Evolutionary conservation across 2,113 vertebrate species (phyloP), one percentile per base, ranked within the genome.

Genomic region (Callopanchax toddi): DNA sequence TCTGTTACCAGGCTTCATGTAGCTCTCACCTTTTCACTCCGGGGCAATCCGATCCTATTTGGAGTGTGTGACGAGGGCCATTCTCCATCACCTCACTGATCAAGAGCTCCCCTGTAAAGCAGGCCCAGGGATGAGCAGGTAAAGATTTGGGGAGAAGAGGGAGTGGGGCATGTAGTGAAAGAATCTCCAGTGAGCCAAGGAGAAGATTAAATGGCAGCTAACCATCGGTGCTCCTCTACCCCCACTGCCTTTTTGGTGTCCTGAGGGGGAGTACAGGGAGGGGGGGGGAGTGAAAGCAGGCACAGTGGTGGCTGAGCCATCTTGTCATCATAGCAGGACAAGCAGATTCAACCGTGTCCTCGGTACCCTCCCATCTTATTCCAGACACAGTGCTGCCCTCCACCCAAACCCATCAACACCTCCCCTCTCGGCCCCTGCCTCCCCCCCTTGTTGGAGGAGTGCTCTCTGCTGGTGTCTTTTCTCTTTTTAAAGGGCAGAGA

Each of bases 321-420:
- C 89, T 89, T 91, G 89, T 90, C 89, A 85, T 91, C 89, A 87
- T 91, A 89, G 89, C 86, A 80, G 89, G 90, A 89, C 88, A 82
- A 90, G 87, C 87, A 89, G 89, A 90, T 91, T 91, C 79, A 89
- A 87, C 78, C 86, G 76, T 89, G 88, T 90, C 87, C 89, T 76
- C 78, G 62, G 84, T 81, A 77, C 79, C 87, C 90, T 88, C 90
- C 90, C 90, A 88, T 87, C 89, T 85, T 79, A 88, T 91, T 88
- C 79, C 87, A 89, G 82, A 72, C 78, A 76, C 76, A 78, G 74
- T 67, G 74, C 60, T 78, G 83, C 83, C 82, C 85, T 89, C 78
- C 51, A 18, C 76, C 46, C 77, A 89, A 85, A 84, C 67, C 81
- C 82, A 80, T 87, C 86, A 87, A 77, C 77, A 54, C 65, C 75